Percentiles rank a stretch among this genome's conserved stretches.
These are phyloP conservation scores for Lithophane ornitopus DNA, from an alignment of 2,888 invertebrate genomes.

Conservation along the genomic window DNA sequence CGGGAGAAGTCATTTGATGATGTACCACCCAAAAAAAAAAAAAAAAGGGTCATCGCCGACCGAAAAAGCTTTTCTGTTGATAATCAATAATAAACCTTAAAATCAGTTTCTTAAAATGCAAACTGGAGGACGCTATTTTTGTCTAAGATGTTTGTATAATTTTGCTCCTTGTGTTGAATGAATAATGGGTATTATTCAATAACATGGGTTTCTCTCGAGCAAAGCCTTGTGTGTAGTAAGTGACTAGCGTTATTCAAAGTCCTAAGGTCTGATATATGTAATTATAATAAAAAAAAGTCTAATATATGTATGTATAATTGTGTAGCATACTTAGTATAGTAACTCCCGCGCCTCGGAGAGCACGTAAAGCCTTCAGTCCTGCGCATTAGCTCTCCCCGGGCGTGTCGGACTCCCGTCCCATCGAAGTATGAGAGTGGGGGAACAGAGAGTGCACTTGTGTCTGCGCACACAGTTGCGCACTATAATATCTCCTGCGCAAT, in stretches of 20 bases:
- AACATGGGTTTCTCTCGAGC: not conserved
- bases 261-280: not conserved
- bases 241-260: not conserved
- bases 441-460: not conserved
- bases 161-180: not conserved
- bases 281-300: not conserved
- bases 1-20: no score
- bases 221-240: conserved; percentile 4
- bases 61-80: not conserved
- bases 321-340: not conserved
- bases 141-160: not conserved
- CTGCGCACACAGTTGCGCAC: not conserved
- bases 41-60: not conserved
- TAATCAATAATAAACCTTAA: not conserved
- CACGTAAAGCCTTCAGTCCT: not conserved
- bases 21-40: no score
- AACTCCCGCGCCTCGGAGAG: not conserved
- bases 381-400: not conserved
- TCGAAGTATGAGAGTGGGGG: not conserved
- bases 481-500: not conserved
- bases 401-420: not conserved
- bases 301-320: not conserved
- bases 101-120: not conserved
- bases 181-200: not conserved
- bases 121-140: not conserved